Conservation (phyloP, 2,888 invertebrate genomes). For the Agelastica alni region DNA sequence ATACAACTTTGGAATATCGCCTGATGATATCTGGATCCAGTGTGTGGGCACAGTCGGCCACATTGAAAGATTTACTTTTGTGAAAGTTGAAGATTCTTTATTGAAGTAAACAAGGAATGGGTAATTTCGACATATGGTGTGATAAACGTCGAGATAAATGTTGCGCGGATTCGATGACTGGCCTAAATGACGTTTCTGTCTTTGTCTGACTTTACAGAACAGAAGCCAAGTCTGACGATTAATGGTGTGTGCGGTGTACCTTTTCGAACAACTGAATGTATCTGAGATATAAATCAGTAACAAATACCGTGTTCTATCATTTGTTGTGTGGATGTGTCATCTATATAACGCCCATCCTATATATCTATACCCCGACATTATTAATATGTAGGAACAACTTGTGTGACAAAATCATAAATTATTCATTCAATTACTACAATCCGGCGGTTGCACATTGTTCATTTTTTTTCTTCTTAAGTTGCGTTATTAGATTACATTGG, state of each 20-base stretch:
- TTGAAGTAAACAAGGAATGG: no score
- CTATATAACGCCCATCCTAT: constrained; percentile 50
- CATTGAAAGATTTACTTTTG: no score
- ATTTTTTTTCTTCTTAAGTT: no score
- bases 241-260: constrained; percentile 54
- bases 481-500: no score
- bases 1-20: no score
- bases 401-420: constrained; percentile 30
- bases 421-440: constrained; percentile 19
- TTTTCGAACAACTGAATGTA: constrained; percentile 54
- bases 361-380: constrained; percentile 28
- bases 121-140: no score
- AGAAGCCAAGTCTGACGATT: constrained; percentile 53
- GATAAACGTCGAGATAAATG: no score
- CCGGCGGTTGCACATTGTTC: no score
- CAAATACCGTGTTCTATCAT: constrained; percentile 52
- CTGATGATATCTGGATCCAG: no score
- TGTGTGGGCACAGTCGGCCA: no score
- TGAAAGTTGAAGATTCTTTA: no score
- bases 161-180: background rate
- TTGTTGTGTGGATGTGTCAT: constrained; percentile 53
- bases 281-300: constrained; percentile 55
- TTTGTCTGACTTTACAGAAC: constrained; percentile 35
- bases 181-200: constrained; percentile 20
- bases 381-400: constrained; percentile 35